A percentile compares a stretch with the other conserved stretches of the same genome.
Evolutionary conservation across 2,113 vertebrate species (phyloP).

Genomic region (Trochalopteron elliotii): DNA sequence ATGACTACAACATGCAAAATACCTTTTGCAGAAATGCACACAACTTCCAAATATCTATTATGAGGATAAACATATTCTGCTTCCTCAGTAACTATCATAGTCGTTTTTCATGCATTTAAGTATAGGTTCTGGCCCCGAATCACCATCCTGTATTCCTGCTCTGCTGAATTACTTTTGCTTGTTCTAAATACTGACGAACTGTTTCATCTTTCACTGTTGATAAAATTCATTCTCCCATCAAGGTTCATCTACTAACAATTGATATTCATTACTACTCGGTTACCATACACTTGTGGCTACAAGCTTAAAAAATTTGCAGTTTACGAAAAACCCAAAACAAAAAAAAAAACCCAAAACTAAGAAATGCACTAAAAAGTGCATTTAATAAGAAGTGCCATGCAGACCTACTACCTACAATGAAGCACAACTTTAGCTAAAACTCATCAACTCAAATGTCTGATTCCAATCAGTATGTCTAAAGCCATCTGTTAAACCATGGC

Average conservation of each 20-base stretch:
- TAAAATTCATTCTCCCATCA: not conserved
- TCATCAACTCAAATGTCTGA: constrained; percentile 41
- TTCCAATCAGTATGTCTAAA: constrained; percentile 24
- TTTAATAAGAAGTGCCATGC: not conserved
- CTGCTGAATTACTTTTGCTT: not conserved
- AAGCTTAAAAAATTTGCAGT: not conserved
- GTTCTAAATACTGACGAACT: not conserved
- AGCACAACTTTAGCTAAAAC: constrained; percentile 13
- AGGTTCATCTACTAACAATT: not conserved
- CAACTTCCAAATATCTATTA: not conserved
- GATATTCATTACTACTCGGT: not conserved
- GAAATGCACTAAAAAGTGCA: not conserved
- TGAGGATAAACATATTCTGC: not conserved
- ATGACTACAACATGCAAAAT: not conserved
- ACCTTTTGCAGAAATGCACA: not conserved
- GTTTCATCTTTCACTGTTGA: not conserved
- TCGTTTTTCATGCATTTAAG: not conserved
- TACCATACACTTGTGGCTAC: not conserved
- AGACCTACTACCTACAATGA: constrained; percentile 5
- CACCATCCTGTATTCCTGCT: not conserved
- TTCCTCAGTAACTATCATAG: not conserved
- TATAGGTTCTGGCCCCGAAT: not conserved
- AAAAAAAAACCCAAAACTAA: not conserved
- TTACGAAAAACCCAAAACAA: not conserved
- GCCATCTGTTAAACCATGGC: not conserved